Base-by-base conservation (phyloP, 2,888 invertebrate species). In the Eilema depressum region DNA sequence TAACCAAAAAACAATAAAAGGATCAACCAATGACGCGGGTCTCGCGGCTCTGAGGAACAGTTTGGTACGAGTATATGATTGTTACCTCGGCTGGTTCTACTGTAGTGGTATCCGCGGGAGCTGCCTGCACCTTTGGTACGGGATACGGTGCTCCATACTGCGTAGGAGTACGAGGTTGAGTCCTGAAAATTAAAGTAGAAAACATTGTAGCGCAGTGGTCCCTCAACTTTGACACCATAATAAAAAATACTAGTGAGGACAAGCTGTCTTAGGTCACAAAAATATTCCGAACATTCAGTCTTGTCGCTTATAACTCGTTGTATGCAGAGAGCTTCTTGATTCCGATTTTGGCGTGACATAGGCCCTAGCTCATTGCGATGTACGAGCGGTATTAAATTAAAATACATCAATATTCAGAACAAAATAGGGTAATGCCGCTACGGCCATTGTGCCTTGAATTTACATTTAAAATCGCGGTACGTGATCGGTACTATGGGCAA, bases 91-190 rank as follows among this genome's bases (percentile, higher is more conserved):
- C 86, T 20, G 89, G 78, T 10, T 87, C 71, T 75, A 91, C 93
- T 0, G 93, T 91, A 3, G 93, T 90, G 0, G 89, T 78, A 11
- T 82, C 76, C 30, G 80, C 80, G 3, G 91, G 88, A 20, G 78
- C 81, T 1, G 85, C 87, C 67, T 89, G 89, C 1, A 86, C 89
- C 65, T 82, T 86, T 0, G 84, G 90, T 0, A 81, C 86, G 0
- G 89, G 88, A 10, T 77, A 87, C 0, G 95, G 94, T 0, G 86
- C 88, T 25, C 95, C 95, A 28, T 95, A 95, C 67, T 88, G 86
- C 0, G 90, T 84, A 68, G 85, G 81, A 0, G 90, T 87, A 4
- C 94, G 90, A 0, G 95, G 95, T 71, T 93, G 93, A 7, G 93
- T 95, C 73, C 95, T 95, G 74, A 3, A 83, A 81, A 68, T 37